phyloP scores from a whole-genome alignment of 2,888 invertebrate genomes.

The Aquatica leii region DNA sequence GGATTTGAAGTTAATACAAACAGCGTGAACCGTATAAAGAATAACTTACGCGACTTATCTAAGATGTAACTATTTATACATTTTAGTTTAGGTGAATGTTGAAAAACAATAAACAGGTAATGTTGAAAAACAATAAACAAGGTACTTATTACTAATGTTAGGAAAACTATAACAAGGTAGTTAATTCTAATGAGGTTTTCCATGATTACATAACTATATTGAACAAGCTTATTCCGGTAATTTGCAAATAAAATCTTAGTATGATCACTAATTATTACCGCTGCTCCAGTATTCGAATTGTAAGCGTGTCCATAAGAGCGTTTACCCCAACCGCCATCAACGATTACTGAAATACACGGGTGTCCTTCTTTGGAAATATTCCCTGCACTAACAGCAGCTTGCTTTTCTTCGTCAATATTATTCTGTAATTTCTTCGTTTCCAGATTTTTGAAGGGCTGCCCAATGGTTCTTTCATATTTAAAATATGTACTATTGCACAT shows the following conservation, averaged over 20 bases:
- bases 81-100: no score
- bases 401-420: not conserved
- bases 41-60: no score
- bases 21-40: no score
- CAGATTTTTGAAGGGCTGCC: not conserved
- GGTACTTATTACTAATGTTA: no score
- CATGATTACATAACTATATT: no score
- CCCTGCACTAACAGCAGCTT: slow-evolving; percentile 1
- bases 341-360: slow-evolving; percentile 5
- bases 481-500: slow-evolving; percentile 7
- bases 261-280: not conserved
- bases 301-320: slow-evolving; percentile 1
- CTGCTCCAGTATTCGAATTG: slow-evolving; percentile 7
- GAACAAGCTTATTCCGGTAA: slow-evolving; percentile 4
- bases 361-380: slow-evolving; percentile 11
- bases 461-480: not conserved
- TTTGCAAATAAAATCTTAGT: slow-evolving; percentile 5
- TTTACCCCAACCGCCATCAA: slow-evolving; percentile 4
- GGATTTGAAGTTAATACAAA: no score
- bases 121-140: no score
- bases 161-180: no score
- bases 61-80: no score
- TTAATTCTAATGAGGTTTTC: no score
- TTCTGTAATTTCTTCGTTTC: not conserved
- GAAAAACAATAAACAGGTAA: no score